phyloP scores from a whole-genome alignment of 2,113 vertebrate genomes.

The Pantherophis guttatus region DNA sequence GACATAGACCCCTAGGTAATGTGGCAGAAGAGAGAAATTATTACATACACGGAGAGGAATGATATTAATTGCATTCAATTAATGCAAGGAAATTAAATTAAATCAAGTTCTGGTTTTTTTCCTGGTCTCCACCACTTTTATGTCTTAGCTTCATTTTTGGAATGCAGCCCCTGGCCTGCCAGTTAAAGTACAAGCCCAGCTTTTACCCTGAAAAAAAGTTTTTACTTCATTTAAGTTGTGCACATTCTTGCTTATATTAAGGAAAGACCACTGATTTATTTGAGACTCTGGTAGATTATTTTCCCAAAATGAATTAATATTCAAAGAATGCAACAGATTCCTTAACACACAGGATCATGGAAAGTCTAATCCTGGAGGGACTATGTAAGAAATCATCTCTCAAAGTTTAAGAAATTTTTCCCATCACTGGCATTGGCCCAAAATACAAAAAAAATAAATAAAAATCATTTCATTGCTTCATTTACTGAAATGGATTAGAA shows the following conservation, averaged over 20 bases:
- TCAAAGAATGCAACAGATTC: background rate
- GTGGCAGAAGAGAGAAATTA: background rate
- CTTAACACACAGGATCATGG: background rate
- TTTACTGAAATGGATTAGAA: background rate
- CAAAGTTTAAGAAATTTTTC: background rate
- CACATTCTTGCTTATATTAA: background rate
- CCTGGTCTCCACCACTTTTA: background rate
- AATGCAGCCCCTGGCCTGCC: background rate
- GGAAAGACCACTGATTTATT: background rate
- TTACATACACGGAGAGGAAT: background rate
- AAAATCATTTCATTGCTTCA: background rate
- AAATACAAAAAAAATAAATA: background rate
- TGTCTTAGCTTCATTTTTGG: background rate
- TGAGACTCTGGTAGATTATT: background rate
- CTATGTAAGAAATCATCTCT: background rate
- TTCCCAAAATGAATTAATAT: background rate
- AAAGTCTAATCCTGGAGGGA: background rate
- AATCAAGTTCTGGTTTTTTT: background rate
- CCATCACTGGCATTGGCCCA: background rate
- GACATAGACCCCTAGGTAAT: background rate
- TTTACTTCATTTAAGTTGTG: background rate
- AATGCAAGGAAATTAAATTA: background rate
- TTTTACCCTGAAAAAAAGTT: background rate
- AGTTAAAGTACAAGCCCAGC: background rate
- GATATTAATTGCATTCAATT: background rate